Percentiles rank a stretch among this genome's conserved stretches.
phyloP scores from a whole-genome alignment of 2,888 invertebrate species.

The Piscicola geometra region DNA sequence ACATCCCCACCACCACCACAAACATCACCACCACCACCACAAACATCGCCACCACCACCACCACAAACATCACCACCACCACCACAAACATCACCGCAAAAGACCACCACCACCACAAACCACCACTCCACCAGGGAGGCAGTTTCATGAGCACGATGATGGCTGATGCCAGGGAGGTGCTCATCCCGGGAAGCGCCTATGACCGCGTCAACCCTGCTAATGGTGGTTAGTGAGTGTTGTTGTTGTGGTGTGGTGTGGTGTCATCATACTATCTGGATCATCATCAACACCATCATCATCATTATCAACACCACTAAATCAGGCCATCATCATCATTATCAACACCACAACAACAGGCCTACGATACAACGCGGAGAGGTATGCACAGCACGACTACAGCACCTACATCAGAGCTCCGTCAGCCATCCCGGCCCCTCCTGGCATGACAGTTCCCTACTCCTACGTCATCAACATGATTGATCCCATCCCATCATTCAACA shows the following conservation, averaged over 20 bases:
- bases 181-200: slow-evolving; percentile 88
- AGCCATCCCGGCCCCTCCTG: slow-evolving; percentile 61
- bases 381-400: slow-evolving; percentile 72
- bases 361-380: slow-evolving; percentile 43
- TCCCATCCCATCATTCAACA: slow-evolving; percentile 40
- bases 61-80: too few species aligned
- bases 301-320: too few species aligned
- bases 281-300: too few species aligned
- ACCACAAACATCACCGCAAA: background rate
- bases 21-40: too few species aligned
- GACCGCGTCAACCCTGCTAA: slow-evolving; percentile 62
- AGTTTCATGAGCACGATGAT: slow-evolving; percentile 96
- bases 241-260: background rate
- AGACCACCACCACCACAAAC: background rate
- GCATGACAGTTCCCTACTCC: slow-evolving; percentile 82
- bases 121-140: slow-evolving; percentile 57
- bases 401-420: slow-evolving; percentile 81
- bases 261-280: background rate
- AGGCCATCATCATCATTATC: too few species aligned
- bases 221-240: slow-evolving; percentile 27
- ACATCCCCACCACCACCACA: too few species aligned
- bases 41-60: too few species aligned
- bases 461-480: slow-evolving; percentile 76
- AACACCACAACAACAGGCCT: slow-evolving; percentile 37
- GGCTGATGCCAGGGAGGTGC: slow-evolving; percentile 91